Evolutionary conservation across 2,113 vertebrate genomes (phyloP), one percentile per base, ranked within the genome.

Genomic region (Stigmatopora nigra): DNA sequence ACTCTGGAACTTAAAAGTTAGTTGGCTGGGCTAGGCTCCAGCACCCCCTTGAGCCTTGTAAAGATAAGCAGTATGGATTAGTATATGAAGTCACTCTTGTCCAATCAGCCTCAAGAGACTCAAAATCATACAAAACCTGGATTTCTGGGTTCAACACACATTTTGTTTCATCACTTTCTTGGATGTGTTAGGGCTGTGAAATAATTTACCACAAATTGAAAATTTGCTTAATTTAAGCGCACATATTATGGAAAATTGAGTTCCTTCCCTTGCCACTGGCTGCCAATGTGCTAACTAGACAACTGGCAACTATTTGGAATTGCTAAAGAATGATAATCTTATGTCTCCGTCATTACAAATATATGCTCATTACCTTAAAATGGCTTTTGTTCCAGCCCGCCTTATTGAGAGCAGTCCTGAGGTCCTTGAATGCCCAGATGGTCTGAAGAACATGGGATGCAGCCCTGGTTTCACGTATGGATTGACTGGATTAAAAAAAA

Each of bases 321-420:
- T 56, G 20, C 15, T 12, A 10, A 31, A 56, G 2, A 56, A 56
- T 19, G 25, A 20, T n/a, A n/a, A 2, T 15, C 5, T 19, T 10
- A 59, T 17, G 57, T 59, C 36, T 35, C 15, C 31, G 10, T 36
- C 10, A 49, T 41, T 56, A 67, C 65, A 53, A 15, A 53, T 17
- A 45, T 41, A 10, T 7, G 4, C 22, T 35, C 19, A 5, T 63
- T 83, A 99, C 96, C 95, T 99, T 96, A 66, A 98, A 98, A 86
- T 95, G 94, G 4, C 92, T 90, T 84, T 98, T 99, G 79, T 90
- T 98, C 96, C 96, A 99, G 11, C 96, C 96, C 0, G 95, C 95
- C 78, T 92, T 97, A 84, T 81, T 92, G 44, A 99, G 86, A n/a
- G 80, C 79, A 0, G 82, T 89, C 16, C 95, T 91, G 63, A 99